These are phyloP conservation scores for Phoxinus dragarum DNA, from an alignment of 2,797 vertebrate species.

Conservation along the genomic window DNA sequence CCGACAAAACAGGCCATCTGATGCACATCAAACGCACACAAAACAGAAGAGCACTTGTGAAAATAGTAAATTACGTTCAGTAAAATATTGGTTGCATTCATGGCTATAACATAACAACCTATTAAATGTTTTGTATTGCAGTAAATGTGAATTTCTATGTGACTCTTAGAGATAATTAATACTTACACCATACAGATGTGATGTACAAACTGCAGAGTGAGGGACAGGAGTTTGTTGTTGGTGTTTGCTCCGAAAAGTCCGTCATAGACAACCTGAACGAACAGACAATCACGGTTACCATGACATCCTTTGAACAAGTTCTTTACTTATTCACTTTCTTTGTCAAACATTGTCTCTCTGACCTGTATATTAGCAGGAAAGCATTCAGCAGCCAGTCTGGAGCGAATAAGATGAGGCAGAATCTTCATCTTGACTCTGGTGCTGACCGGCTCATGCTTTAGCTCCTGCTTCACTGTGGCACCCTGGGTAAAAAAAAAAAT, in stretches of 20 bases:
- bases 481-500: constrained; percentile 76
- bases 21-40: neutral
- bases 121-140: neutral
- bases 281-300: constrained; percentile 67
- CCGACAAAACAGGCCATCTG: neutral
- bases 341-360: constrained; percentile 17
- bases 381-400: constrained; percentile 92
- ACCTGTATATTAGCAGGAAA: constrained; percentile 99
- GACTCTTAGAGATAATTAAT: constrained; percentile 57
- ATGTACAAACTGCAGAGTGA: constrained; percentile 97
- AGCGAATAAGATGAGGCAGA: constrained; percentile 94
- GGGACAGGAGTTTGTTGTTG: constrained; percentile 93
- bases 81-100: neutral
- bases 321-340: neutral
- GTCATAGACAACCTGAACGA: constrained; percentile 91
- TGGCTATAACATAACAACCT: neutral
- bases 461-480: constrained; percentile 89
- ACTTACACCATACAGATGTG: constrained; percentile 95
- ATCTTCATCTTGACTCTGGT: constrained; percentile 98
- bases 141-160: neutral
- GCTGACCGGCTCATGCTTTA: constrained; percentile 96
- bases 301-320: neutral
- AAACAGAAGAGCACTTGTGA: neutral
- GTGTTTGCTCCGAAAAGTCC: constrained; percentile 96
- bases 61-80: neutral